Percentiles rank a stretch among this genome's conserved stretches.
These are phyloP conservation scores for Anoplophora glabripennis DNA, from an alignment of 1,140 invertebrate species.

Conservation along the genomic window DNA sequence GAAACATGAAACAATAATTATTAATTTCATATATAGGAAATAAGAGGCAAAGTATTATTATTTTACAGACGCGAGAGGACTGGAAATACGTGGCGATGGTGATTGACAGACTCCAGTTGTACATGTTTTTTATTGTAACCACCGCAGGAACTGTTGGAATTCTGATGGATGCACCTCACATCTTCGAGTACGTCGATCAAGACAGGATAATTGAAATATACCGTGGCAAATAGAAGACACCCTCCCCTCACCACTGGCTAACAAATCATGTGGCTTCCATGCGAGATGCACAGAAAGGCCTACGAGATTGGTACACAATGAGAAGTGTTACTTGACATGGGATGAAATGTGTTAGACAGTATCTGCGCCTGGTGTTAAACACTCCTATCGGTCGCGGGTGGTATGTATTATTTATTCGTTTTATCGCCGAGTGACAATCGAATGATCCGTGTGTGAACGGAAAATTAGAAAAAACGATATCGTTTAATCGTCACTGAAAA, in stretches of 20 bases:
- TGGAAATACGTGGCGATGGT: slow-evolving; percentile 99
- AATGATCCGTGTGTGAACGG: slow-evolving; percentile 28
- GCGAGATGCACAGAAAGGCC: slow-evolving; percentile 33
- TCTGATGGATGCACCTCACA: slow-evolving; percentile 98
- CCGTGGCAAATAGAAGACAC: slow-evolving; percentile 71
- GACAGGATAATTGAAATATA: slow-evolving; percentile 94
- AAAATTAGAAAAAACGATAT: slow-evolving; percentile 7
- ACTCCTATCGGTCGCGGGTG: slow-evolving; percentile 17
- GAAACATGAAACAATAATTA: too few relatives aligned
- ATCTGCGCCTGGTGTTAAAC: not conserved
- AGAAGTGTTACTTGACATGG: slow-evolving; percentile 9
- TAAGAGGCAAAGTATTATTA: not conserved
- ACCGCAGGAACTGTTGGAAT: slow-evolving; percentile 92
- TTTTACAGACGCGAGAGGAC: slow-evolving; percentile 87
- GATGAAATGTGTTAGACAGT: slow-evolving; percentile 11
- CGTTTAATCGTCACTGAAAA: slow-evolving; percentile 4
- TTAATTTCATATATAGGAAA: too few relatives aligned
- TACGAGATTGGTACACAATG: slow-evolving; percentile 26
- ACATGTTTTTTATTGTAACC: slow-evolving; percentile 97
- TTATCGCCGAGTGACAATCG: slow-evolving; percentile 44
- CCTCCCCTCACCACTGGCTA: slow-evolving; percentile 22
- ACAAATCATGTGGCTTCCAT: slow-evolving; percentile 38
- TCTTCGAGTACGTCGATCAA: slow-evolving; percentile 98
- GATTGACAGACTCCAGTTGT: slow-evolving; percentile 94
- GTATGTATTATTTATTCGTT: slow-evolving; percentile 36